Conservation (phyloP, 2,113 vertebrate species). For the Tragelaphus strepsiceros region DNA sequence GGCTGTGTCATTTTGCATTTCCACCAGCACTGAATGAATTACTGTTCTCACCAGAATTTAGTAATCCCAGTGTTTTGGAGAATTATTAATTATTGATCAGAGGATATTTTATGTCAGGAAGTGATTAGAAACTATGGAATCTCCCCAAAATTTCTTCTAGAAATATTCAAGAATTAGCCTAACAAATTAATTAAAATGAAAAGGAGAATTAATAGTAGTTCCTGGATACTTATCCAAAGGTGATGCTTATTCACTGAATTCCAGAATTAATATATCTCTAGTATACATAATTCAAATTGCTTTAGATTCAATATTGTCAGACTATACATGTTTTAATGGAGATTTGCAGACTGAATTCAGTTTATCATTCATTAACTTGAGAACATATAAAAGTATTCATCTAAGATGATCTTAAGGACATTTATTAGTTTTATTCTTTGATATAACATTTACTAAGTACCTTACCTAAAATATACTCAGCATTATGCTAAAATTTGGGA, state of each 20-base stretch:
- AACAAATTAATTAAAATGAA: neutral
- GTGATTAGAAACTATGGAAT: neutral
- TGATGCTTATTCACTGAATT: neutral
- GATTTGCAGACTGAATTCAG: neutral
- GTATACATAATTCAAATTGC: neutral
- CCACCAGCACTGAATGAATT: neutral
- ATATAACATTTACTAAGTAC: neutral
- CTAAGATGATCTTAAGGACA: neutral
- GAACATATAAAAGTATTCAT: neutral
- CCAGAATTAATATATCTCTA: neutral
- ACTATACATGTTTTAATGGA: neutral
- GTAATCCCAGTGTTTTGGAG: neutral
- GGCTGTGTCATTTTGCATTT: neutral
- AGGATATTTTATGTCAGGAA: neutral
- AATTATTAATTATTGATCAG: neutral
- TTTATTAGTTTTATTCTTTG: neutral
- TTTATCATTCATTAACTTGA: neutral
- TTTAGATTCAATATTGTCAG: neutral
- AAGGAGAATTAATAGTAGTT: neutral
- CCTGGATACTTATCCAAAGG: neutral
- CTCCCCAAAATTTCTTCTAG: neutral
- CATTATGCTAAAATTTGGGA: constrained; percentile 13
- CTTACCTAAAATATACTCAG: neutral
- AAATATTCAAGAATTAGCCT: neutral
- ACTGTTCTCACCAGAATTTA: neutral